Conservation (phyloP, 2,113 vertebrate species). For the Psilopogon haemacephalus region DNA sequence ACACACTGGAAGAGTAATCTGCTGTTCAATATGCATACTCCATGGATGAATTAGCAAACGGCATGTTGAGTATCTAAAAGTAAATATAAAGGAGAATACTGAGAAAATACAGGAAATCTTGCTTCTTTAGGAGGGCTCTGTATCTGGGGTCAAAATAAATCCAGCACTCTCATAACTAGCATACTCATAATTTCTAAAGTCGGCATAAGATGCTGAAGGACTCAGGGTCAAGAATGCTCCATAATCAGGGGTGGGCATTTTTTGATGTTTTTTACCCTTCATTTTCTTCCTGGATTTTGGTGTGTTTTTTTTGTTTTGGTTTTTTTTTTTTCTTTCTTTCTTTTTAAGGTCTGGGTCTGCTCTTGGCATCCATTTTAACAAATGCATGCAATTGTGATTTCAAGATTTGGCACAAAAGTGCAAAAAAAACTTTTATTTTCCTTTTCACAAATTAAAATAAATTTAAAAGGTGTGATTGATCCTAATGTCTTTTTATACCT, state of each 20-base stretch:
- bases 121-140: background rate
- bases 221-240: background rate
- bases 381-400: background rate
- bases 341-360: background rate
- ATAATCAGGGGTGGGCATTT: background rate
- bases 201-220: background rate
- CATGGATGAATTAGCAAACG: background rate
- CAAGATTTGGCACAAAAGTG: background rate
- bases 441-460: background rate
- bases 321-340: too few species aligned
- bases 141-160: background rate
- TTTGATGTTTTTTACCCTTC: background rate
- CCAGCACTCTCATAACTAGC: background rate
- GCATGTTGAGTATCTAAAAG: background rate
- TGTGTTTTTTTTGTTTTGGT: too few species aligned
- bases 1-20: background rate
- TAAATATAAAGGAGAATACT: background rate
- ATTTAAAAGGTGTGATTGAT: fast-evolving
- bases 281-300: background rate
- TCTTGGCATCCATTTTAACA: background rate
- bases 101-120: background rate
- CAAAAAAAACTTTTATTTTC: background rate
- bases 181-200: background rate
- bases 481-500: background rate
- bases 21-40: background rate